Evolutionary conservation across 2,888 invertebrate species (phyloP), one percentile per base, ranked within the genome.

Genomic region (Aporophyla lueneburgensis): DNA sequence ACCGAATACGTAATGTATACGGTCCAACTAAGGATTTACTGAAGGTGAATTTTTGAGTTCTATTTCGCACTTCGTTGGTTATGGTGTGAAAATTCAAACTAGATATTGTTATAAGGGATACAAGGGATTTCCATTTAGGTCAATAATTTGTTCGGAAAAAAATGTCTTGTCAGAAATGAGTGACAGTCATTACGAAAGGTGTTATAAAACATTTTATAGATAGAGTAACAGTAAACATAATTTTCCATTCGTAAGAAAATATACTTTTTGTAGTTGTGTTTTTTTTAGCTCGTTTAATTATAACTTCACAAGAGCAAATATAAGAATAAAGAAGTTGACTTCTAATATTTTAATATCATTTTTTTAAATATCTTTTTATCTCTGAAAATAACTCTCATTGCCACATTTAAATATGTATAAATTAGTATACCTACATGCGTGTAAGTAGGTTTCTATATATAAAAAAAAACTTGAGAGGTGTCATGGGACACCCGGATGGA

Each of bases 1-100:
- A 86, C 85, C 86, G 90, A 89, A 91, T 90, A 88, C 85, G 84
- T 83, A 88, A 91, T 88, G 88, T 81, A 88, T 85, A 85, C 86
- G 84, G 78, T 87, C 85, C 78, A 84, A 73, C 71, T 76, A 69
- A 84, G 82, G 87, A 88, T 90, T 89, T 89, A 87, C 88, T 87
- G 85, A 24, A 80, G 84, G 74, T 82, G 76, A 89, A 91, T 89
- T 91, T 90, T 89, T 90, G 86, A 87, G 88, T 86, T 83, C 78
- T 80, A 76, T 86, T 84, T 81, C 69, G 65, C 84, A 81, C 78
- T 87, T 83, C 75, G 78, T 66, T 62, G 70, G 73, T 49, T 63
- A 72, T 19, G 59, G 67, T 73, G 76, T 76, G 67, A 69, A 72
- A 78, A 61, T 78, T 58, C 43, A 71, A 84, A 71, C 21, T 46